These are phyloP conservation scores for Knipowitschia caucasica DNA, from an alignment of 2,797 vertebrate genomes.

Conservation along the genomic window DNA sequence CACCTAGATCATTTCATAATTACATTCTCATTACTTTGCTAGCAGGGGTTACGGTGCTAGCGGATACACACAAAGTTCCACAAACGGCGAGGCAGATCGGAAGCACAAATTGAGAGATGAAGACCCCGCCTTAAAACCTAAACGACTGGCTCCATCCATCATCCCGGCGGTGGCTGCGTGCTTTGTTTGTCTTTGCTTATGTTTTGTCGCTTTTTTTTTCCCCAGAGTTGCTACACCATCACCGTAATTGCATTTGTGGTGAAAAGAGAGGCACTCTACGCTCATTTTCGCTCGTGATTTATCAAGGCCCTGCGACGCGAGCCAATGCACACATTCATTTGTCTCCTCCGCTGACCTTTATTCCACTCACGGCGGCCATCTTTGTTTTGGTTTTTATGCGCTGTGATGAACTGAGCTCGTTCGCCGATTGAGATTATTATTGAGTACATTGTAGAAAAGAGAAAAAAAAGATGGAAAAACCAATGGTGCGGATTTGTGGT, in stretches of 20 bases:
- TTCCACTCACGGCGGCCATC: constrained; percentile 40
- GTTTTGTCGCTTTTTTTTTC: constrained; percentile 56
- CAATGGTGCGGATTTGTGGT: too few relatives aligned
- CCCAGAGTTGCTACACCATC: constrained; percentile 44
- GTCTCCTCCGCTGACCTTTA: constrained; percentile 60
- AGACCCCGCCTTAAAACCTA: constrained; percentile 54
- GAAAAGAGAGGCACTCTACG: constrained; percentile 62
- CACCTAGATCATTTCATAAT: constrained; percentile 24
- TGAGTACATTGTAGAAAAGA: too few relatives aligned
- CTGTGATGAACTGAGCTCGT: not conserved
- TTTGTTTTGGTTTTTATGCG: constrained; percentile 30
- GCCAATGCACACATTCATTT: constrained; percentile 66
- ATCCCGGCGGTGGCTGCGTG: constrained; percentile 22
- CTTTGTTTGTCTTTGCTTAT: constrained; percentile 56
- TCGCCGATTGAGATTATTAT: too few relatives aligned
- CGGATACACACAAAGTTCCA: constrained; percentile 21
- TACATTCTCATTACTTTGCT: constrained; percentile 40
- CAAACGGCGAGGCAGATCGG: constrained; percentile 60
- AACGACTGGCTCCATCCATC: constrained; percentile 66
- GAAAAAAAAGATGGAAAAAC: too few relatives aligned
- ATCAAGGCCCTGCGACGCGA: constrained; percentile 57
- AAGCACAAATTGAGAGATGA: constrained; percentile 67
- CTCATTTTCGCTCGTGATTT: constrained; percentile 67
- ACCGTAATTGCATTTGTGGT: constrained; percentile 74
- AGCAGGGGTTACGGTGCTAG: constrained; percentile 26